These are phyloP conservation scores for Heliconius eleuchia DNA, from an alignment of 1,140 invertebrate species.

Conservation along the genomic window DNA sequence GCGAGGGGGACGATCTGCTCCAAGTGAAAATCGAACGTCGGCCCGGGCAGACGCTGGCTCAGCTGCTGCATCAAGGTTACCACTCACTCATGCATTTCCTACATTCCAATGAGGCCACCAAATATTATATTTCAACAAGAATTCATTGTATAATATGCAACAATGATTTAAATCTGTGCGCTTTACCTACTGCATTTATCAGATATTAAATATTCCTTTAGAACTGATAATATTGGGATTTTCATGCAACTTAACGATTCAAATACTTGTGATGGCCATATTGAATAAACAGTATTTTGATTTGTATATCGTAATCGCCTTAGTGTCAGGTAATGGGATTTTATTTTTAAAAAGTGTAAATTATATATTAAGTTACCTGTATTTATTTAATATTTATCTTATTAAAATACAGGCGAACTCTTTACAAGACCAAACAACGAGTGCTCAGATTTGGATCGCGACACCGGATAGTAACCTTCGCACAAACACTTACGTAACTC, in stretches of 20 bases:
- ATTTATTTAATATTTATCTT: neutral
- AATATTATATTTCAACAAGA: neutral
- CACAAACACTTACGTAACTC: constrained; percentile 37
- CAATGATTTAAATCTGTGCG: no score
- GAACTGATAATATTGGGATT: no score
- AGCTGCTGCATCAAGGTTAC: constrained; percentile 73
- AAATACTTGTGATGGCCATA: no score
- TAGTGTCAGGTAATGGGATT: neutral
- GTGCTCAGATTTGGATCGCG: constrained; percentile 26
- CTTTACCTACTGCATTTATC: neutral
- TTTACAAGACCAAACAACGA: constrained; percentile 18
- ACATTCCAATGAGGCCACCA: constrained; percentile 37
- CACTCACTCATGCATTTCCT: constrained; percentile 64
- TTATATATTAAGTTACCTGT: neutral
- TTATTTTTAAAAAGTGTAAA: neutral
- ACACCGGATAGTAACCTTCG: constrained; percentile 39
- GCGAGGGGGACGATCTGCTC: constrained; percentile 70
- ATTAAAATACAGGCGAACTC: neutral
- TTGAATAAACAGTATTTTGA: no score
- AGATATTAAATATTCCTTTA: neutral
- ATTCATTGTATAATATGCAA: no score
- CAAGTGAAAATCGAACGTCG: constrained; percentile 80
- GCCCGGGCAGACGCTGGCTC: constrained; percentile 74
- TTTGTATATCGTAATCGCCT: neutral
- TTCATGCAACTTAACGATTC: no score